Evolutionary conservation across 2,113 vertebrate species (phyloP).

Genomic region (Menidia beryllina): DNA sequence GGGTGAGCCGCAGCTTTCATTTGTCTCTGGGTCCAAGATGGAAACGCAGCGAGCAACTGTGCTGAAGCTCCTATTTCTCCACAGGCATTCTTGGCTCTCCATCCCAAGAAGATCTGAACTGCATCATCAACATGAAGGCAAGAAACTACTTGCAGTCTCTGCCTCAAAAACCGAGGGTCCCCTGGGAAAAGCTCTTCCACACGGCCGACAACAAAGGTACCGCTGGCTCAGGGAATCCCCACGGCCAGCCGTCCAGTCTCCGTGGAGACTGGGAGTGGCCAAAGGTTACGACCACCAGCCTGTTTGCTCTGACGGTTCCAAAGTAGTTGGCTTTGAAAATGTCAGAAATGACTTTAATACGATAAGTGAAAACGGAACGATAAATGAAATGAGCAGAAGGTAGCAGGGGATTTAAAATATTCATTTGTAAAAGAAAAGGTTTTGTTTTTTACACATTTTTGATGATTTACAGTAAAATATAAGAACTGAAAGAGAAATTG

Average conservation of each 20-base stretch:
- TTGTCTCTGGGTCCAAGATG: neutral
- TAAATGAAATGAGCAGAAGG: no score
- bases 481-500: neutral
- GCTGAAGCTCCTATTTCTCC: conserved; percentile 1
- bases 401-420: no score
- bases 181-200: conserved; percentile 85
- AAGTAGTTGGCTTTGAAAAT: no score
- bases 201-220: conserved; percentile 87
- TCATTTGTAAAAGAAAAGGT: no score
- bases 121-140: conserved; percentile 92
- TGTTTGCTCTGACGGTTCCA: no score
- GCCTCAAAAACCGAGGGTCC: conserved; percentile 86
- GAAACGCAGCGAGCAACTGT: neutral
- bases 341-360: no score
- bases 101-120: conserved; percentile 89
- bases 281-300: no score
- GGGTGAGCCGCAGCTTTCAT: conserved; percentile 67
- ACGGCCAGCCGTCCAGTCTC: no score
- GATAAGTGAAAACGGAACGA: no score
- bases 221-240: no score
- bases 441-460: no score
- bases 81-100: conserved; percentile 89
- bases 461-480: neutral
- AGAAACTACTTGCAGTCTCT: conserved; percentile 90
- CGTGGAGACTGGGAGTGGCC: no score